Conservation (phyloP, 2,797 vertebrate genomes). For the Caiman crocodilus region DNA sequence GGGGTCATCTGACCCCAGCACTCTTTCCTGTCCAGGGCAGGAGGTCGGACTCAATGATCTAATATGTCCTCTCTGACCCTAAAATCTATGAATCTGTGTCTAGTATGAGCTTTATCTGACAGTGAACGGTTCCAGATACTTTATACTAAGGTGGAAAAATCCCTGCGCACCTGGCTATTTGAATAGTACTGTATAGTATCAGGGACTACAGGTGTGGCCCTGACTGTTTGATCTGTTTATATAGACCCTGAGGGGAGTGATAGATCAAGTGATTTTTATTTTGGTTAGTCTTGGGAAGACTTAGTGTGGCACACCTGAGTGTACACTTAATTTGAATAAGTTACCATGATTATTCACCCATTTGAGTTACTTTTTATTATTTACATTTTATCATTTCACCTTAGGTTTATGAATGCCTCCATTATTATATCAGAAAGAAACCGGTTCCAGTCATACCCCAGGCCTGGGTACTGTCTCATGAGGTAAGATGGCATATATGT, state of each 20-base stretch:
- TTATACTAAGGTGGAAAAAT: background rate
- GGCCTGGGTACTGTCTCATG: constrained; percentile 83
- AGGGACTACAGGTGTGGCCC: background rate
- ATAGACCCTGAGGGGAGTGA: background rate
- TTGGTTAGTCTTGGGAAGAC: background rate
- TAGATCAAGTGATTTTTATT: background rate
- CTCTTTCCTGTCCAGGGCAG: too few species aligned
- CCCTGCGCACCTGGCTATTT: background rate
- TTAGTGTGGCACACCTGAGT: background rate
- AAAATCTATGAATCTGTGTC: too few species aligned
- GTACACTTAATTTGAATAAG: background rate
- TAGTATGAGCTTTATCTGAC: too few species aligned
- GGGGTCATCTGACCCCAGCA: too few species aligned
- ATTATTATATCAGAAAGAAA: constrained; percentile 82
- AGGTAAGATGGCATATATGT: constrained; percentile 82
- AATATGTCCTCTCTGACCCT: too few species aligned
- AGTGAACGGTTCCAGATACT: background rate
- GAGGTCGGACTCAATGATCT: too few species aligned
- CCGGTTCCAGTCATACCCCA: constrained; percentile 81
- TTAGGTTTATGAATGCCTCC: constrained; percentile 93
- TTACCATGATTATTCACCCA: background rate
- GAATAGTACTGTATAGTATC: background rate
- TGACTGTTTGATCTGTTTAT: background rate
- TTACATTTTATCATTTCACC: background rate
- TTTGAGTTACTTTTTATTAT: background rate